phyloP scores from a whole-genome alignment of 2,888 invertebrate species.

The Rotaria socialis region DNA sequence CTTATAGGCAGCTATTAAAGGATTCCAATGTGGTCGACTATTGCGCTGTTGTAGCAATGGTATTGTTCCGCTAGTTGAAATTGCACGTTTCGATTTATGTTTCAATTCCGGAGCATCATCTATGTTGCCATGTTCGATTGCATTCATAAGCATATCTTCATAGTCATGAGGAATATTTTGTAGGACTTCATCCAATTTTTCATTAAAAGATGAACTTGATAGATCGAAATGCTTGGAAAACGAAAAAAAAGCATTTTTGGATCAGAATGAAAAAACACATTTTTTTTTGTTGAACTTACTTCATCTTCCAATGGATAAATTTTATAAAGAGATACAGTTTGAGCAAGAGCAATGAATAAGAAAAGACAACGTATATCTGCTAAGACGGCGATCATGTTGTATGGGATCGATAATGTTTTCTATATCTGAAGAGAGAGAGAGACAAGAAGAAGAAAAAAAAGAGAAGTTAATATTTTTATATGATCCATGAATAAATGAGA shows the following conservation, averaged over 20 bases:
- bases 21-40: slow-evolving; percentile 18
- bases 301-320: background rate
- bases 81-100: background rate
- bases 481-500: background rate
- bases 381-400: background rate
- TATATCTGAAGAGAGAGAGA: background rate
- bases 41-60: background rate
- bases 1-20: slow-evolving; percentile 20
- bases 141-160: background rate
- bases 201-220: background rate
- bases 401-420: background rate
- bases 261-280: background rate
- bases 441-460: background rate
- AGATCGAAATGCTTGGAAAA: background rate
- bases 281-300: background rate
- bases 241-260: no score
- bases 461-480: background rate
- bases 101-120: background rate
- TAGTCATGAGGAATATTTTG: background rate
- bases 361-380: background rate
- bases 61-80: background rate
- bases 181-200: background rate
- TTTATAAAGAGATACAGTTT: background rate
- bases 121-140: background rate
- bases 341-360: background rate